Evolutionary conservation across 1,140 invertebrate species (phyloP), one percentile per base, ranked within the genome.

Genomic region (Coenobita brevimanus): DNA sequence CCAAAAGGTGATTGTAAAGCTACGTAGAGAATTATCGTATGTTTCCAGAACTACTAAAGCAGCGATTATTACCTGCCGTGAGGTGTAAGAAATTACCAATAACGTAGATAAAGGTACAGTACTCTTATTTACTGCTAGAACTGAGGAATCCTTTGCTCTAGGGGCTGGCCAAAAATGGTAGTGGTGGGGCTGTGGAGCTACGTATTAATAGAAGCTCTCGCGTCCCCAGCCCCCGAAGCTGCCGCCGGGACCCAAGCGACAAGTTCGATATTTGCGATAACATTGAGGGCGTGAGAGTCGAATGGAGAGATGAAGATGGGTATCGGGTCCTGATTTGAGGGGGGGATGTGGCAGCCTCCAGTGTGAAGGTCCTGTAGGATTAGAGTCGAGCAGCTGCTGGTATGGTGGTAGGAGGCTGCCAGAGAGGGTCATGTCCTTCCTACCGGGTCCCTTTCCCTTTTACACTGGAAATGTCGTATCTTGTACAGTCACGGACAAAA

Each of bases 231-330:
- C 73, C 50, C 41, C 54, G n/a, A 27, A 71, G 27, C 67, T 2
- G 67, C 62, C 62, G 60, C 36, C 62, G 57, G 41, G 62, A 67
- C 84, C 78, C 75, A 33, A 54, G 76, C 84, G 84, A 87, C 84
- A 87, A 80, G 84, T 79, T 57, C 62, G 84, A 87, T 87, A 64
- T 79, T 79, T 54, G 62, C 76, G 84, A 87, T 87, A 87, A 87
- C 84, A 87, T 87, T 87, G 84, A 87, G 50, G 84, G 84, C 84
- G 84, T 87, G 84, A 87, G 84, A 87, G 84, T 79, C 84, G 84
- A 87, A 87, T 87, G 84, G 84, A 87, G 84, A 87, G 84, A 87
- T 87, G 84, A 87, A 87, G 84, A 87, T 87, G 84, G n/a, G 76
- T 87, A 87, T 87, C 84, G 43, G 62, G 60, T 41, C 76, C 64